Base-by-base conservation (phyloP, 1,140 invertebrate genomes). In the Potamilus streckersoni region DNA sequence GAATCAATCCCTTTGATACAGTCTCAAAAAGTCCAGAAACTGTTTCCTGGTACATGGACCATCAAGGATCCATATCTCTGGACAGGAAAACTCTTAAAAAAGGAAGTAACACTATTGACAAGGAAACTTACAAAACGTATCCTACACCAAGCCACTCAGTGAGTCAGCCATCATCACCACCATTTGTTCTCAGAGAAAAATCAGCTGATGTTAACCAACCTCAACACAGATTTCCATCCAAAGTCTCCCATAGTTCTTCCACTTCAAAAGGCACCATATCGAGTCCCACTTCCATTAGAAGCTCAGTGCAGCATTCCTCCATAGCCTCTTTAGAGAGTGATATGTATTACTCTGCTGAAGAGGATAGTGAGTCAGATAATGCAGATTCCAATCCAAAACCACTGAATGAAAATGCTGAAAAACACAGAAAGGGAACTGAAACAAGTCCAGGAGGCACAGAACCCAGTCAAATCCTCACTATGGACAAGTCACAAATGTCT, bases 311-410 rank as follows among this genome's bases (percentile, higher is more conserved):
- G 23, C 75, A 77, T 61, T 72, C 55, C 23, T 85, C 84, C 1
- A 74, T 70, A n/a, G 76, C 80, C 5, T 86, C 85, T 3, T 61
- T 85, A 31, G 85, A 86, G 68, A 86, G 85, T 82, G 84, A 85
- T 23, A 76, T 78, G 65, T 86, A 86, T 68, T 86, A 79, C 69
- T 85, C 85, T 60, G 85, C 85, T 2, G 85, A 86, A 55, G 85
- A 86, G 60, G 85, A 84, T 56, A 67, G 65, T 49, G 38, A 49
- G 38, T 49, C 38, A 49, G 38, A 49, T 49, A 49, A 49, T 49
- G 38, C 38, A 49, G 38, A 49, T 49, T 49, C 38, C 38, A 49
- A 49, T 49, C 38, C 6, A 8, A 49, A 11, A 49, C 38, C 38
- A 49, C 38, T 49, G 38, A 49, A 49, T 49, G 38, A 49, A 49